These are phyloP conservation scores for Caenorhabditis remanei DNA, from an alignment of 1,140 invertebrate genomes.

Conservation along the genomic window DNA sequence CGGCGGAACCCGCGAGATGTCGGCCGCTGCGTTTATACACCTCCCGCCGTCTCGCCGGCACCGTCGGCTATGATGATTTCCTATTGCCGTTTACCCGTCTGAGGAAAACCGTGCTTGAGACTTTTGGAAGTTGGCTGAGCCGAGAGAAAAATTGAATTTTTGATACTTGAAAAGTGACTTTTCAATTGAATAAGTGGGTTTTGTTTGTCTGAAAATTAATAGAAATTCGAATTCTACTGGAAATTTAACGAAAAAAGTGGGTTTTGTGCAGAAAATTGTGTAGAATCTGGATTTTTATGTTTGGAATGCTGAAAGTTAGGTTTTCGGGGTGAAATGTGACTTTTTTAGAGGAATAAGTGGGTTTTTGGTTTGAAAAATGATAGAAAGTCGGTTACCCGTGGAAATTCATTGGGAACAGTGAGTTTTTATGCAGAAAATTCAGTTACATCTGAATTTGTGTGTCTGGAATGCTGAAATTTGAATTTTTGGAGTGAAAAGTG, in stretches of 20 bases:
- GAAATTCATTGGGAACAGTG: neutral
- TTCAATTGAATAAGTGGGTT: too few relatives aligned
- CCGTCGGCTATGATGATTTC: constrained; percentile 34
- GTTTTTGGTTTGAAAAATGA: neutral
- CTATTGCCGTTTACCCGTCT: constrained; percentile 56
- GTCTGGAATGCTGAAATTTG: too few relatives aligned
- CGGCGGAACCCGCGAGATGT: constrained; percentile 31
- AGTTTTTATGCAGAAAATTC: too few relatives aligned
- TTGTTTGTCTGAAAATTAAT: neutral
- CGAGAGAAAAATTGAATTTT: neutral
- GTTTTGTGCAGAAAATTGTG: neutral
- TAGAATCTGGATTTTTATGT: neutral
- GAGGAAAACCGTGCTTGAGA: constrained; percentile 49
- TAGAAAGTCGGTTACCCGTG: neutral
- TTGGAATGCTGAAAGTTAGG: neutral
- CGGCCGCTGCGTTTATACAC: constrained; percentile 14
- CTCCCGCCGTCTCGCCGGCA: neutral
- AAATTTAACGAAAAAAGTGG: neutral
- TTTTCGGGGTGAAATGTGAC: neutral
- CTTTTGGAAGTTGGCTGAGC: constrained; percentile 28
- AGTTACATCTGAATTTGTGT: too few relatives aligned
- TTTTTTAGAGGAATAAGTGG: too few relatives aligned
- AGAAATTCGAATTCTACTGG: neutral
- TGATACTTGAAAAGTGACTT: too few relatives aligned
- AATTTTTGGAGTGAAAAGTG: too few relatives aligned